A percentile compares a stretch with the other conserved stretches of the same genome.
These are phyloP conservation scores for Augochlora pura DNA, from an alignment of 1,140 invertebrate genomes.

Conservation along the genomic window DNA sequence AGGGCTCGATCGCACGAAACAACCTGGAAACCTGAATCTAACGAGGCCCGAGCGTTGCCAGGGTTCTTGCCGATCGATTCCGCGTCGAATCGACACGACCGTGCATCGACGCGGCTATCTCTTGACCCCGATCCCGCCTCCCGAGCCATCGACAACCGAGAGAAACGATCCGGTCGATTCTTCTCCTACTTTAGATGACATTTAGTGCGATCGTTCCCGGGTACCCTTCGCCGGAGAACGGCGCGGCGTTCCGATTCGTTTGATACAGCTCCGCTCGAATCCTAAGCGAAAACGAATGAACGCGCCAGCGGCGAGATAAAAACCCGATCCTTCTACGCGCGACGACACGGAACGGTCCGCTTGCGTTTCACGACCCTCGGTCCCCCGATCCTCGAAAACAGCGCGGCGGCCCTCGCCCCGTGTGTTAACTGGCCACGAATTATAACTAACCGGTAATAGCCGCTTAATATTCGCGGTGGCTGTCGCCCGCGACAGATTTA, in stretches of 20 bases:
- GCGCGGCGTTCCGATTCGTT: neutral
- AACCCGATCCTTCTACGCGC: no score
- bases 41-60: neutral
- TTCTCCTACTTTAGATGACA: slow-evolving; percentile 1
- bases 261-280: neutral
- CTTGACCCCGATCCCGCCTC: slow-evolving; percentile 1
- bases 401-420: neutral
- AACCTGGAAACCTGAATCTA: neutral
- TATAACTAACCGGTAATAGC: slow-evolving; percentile 75
- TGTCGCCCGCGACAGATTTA: slow-evolving; percentile 77
- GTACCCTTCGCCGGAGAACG: neutral
- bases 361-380: no score
- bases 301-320: slow-evolving; percentile 2
- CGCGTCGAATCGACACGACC: neutral
- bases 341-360: no score
- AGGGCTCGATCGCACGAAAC: no score
- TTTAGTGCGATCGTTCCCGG: neutral
- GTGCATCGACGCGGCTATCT: no score
- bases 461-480: slow-evolving; percentile 79
- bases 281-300: neutral
- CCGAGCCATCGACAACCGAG: neutral
- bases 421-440: slow-evolving; percentile 76
- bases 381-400: no score
- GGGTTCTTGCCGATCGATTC: neutral
- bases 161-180: neutral